Base-by-base conservation (phyloP, 2,113 vertebrate species). In the Lates calcarifer region DNA sequence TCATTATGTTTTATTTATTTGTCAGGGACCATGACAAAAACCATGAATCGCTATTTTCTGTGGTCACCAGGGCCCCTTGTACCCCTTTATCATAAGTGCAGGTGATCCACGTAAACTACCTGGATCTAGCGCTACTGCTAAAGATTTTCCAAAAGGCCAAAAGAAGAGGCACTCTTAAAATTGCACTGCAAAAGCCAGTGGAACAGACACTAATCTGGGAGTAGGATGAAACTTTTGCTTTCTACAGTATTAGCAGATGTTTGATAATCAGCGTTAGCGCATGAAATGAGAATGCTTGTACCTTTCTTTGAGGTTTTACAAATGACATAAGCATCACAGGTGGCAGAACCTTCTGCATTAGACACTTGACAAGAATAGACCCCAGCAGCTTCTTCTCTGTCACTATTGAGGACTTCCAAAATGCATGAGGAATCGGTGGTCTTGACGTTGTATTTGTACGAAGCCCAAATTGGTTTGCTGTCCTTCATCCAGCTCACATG, bases 281-380 rank as follows among this genome's bases (percentile, higher is more conserved):
- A 22, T 74, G 53, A 56, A 28, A 61, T 13, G 4, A 24, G 24
- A 53, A 24, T 45, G 29, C 20, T 43, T 57, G 33, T 81, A 85
- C 77, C 72, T 85, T 85, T 85, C 49, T 70, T 60, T 15, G 53
- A 15, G 35, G 22, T 76, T 72, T 55, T 66, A 60, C 35, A 22
- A 61, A 61, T 1, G 33, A 78, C 69, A 33, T 57, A 35, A 26
- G 96, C 96, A 39, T 95, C 95, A 71, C 95, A 96, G 66, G 95
- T 94, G 35, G 95, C 96, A 12, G 92, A 95, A 49, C 96, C 95
- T 90, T 95, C 93, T 74, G 93, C 89, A 29, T 98, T 98, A 58
- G 96, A 94, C 70, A 96, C 95, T 62, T 96, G 94, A 77, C 97
- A 98, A 63, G 94, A 94, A 37, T 97, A 98, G n/a, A 95, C 87